Percentiles rank a stretch among this genome's conserved stretches.
These are phyloP conservation scores for Xyrichtys novacula DNA, from an alignment of 2,797 vertebrate species.

Conservation along the genomic window DNA sequence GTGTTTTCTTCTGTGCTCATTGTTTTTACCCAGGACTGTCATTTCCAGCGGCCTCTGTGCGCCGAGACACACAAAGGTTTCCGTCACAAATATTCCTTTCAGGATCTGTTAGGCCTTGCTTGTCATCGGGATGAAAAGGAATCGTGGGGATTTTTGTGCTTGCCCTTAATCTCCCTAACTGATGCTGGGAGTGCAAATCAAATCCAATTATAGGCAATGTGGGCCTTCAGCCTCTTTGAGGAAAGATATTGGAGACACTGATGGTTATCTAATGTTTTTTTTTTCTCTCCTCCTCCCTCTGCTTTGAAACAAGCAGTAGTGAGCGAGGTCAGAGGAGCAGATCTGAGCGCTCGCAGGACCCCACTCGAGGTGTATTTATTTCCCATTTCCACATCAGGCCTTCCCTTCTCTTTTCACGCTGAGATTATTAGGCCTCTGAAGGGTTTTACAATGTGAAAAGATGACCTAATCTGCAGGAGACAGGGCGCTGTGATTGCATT, in stretches of 20 bases:
- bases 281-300: conserved; percentile 4
- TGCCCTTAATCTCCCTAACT: conserved; percentile 82
- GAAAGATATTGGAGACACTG: conserved; percentile 74
- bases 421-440: conserved; percentile 9
- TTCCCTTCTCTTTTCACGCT: not conserved
- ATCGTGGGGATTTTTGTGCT: conserved; percentile 77
- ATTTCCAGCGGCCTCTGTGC: conserved; percentile 50
- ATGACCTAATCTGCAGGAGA: not conserved
- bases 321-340: conserved; percentile 60
- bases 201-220: conserved; percentile 82
- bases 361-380: conserved; percentile 28
- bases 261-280: conserved; percentile 75
- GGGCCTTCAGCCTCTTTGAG: conserved; percentile 79
- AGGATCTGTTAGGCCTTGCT: conserved; percentile 75
- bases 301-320: conserved; percentile 49
- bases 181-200: conserved; percentile 82
- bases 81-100: conserved; percentile 75
- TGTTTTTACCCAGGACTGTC: conserved; percentile 58
- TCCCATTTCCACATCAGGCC: conserved; percentile 19
- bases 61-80: conserved; percentile 57
- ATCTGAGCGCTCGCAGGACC: conserved; percentile 40
- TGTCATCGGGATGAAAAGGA: conserved; percentile 81
- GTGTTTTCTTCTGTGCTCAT: conserved; percentile 58
- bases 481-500: conserved; percentile 12
- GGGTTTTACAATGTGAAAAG: conserved; percentile 5